phyloP scores from a whole-genome alignment of 2,113 vertebrate genomes.

The Eonycteris spelaea region DNA sequence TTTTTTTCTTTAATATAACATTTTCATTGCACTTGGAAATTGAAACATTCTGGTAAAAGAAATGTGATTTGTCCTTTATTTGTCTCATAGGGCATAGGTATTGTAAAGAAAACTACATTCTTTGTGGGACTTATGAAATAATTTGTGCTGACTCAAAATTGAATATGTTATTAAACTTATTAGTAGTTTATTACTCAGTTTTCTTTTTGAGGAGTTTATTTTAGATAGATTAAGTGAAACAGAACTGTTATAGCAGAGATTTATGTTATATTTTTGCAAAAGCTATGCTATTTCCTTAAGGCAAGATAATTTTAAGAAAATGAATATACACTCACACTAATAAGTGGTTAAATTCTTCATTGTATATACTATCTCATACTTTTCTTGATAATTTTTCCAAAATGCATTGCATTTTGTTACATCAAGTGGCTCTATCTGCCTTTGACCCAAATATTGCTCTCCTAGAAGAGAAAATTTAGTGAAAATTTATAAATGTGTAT shows the following conservation, averaged over 20 bases:
- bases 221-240: neutral
- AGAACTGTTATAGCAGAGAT: neutral
- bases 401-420: neutral
- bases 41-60: neutral
- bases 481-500: slow-evolving; percentile 69
- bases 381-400: neutral
- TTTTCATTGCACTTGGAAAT: neutral
- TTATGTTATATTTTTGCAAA: neutral
- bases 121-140: neutral
- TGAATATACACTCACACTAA: neutral
- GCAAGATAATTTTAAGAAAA: neutral
- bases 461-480: slow-evolving; percentile 50
- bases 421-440: neutral
- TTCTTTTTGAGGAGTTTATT: neutral
- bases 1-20: slow-evolving; percentile 12
- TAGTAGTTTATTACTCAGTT: neutral
- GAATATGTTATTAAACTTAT: neutral
- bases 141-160: neutral
- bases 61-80: neutral
- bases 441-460: slow-evolving; percentile 7
- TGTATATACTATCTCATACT: neutral
- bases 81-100: neutral
- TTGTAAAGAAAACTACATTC: neutral
- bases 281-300: neutral
- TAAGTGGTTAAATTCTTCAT: neutral